Evolutionary conservation across 2,113 vertebrate genomes (phyloP).

Genomic region (Scolopax mira): DNA sequence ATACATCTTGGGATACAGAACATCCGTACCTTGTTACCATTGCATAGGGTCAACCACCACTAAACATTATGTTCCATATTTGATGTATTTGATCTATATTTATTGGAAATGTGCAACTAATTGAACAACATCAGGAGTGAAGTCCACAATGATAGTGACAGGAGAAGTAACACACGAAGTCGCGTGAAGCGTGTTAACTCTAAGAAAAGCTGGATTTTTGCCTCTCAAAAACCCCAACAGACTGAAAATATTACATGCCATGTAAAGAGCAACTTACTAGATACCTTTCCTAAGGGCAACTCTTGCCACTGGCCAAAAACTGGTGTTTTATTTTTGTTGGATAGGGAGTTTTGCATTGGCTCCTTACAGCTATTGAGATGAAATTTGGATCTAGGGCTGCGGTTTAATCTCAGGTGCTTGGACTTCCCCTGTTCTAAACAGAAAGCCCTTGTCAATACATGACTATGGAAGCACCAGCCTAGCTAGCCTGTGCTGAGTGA

Average conservation of each 20-base stretch:
- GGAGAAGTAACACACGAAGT: neutral
- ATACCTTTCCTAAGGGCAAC: neutral
- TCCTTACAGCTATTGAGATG: neutral
- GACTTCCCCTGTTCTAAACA: neutral
- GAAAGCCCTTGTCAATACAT: constrained; percentile 11
- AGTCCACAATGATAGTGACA: neutral
- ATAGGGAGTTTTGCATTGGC: neutral
- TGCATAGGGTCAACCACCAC: neutral
- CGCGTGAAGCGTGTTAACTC: fast-evolving
- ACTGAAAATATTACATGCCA: neutral
- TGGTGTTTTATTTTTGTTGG: neutral
- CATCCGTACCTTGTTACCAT: neutral
- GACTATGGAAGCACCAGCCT: neutral
- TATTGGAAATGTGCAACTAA: neutral
- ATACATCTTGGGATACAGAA: neutral
- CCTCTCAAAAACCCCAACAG: neutral
- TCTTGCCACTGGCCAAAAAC: neutral
- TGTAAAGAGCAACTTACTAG: neutral
- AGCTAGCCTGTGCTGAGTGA: neutral
- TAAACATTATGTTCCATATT: fast-evolving
- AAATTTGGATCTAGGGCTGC: neutral
- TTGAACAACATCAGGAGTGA: neutral
- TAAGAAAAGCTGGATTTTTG: neutral
- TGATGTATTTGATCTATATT: too few relatives aligned
- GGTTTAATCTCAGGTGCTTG: neutral